Evolutionary conservation across 2,113 vertebrate genomes (phyloP).

Genomic region (Epinephelus cyanopodus): DNA sequence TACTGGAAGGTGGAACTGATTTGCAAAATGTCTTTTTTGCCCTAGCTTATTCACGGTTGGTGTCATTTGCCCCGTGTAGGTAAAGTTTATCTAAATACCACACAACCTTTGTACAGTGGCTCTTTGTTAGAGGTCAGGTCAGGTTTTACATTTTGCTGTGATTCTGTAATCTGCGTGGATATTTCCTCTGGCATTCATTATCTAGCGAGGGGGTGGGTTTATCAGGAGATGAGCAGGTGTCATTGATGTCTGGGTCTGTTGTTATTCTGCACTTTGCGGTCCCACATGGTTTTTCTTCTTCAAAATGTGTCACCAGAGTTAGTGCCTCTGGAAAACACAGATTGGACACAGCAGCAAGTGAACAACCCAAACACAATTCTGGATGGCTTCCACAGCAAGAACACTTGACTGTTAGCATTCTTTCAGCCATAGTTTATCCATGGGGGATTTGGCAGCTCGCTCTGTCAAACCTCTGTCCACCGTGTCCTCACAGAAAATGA

Average conservation of each 20-base stretch:
- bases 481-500: slow-evolving; percentile 51
- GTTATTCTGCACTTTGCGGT: slow-evolving; percentile 54
- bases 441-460: slow-evolving; percentile 48
- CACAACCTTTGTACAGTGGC: slow-evolving; percentile 38
- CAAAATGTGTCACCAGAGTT: slow-evolving; percentile 42
- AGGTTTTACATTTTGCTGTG: slow-evolving; percentile 32
- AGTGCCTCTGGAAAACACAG: slow-evolving; percentile 28
- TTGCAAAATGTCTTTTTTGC: slow-evolving; percentile 27
- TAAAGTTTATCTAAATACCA: slow-evolving; percentile 54
- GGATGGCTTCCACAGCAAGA: slow-evolving; percentile 49
- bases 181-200: slow-evolving; percentile 52
- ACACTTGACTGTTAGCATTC: slow-evolving; percentile 76
- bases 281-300: slow-evolving; percentile 7
- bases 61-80: slow-evolving; percentile 12
- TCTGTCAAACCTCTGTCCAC: slow-evolving; percentile 62
- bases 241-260: slow-evolving; percentile 26
- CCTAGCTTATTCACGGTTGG: not conserved
- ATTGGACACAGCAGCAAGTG: slow-evolving; percentile 19
- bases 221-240: slow-evolving; percentile 59
- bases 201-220: slow-evolving; percentile 30
- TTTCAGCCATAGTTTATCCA: slow-evolving; percentile 72
- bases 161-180: slow-evolving; percentile 31
- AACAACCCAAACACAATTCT: slow-evolving; percentile 45
- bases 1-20: slow-evolving; percentile 16
- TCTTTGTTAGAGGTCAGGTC: slow-evolving; percentile 51